Evolutionary conservation across 1,140 invertebrate species (phyloP).

Genomic region (Drosophila asahinai): DNA sequence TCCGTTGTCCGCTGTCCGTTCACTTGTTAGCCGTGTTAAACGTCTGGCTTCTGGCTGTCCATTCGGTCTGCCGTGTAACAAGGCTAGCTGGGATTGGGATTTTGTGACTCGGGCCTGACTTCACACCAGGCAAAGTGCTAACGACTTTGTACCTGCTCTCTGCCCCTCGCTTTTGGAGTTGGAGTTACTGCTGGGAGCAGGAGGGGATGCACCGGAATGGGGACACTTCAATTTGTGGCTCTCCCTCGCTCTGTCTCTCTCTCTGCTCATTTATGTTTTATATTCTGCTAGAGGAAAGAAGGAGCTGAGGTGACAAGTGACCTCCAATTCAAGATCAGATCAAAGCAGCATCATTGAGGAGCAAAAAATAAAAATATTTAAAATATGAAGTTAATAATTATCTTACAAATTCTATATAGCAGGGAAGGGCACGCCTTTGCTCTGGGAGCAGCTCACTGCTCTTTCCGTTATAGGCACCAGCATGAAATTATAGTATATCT

Average conservation of each 20-base stretch:
- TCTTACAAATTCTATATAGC: no score
- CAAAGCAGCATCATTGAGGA: not conserved
- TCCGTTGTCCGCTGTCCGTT: conserved; percentile 22
- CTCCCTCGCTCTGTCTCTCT: not conserved
- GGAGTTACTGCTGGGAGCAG: conserved; percentile 5
- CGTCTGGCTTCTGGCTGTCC: conserved; percentile 37
- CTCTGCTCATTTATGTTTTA: conserved; percentile 1
- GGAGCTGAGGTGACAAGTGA: not conserved
- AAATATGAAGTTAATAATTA: no score
- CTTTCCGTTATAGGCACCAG: no score
- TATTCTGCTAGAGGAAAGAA: no score
- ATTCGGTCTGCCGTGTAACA: conserved; percentile 27
- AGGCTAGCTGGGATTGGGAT: conserved; percentile 22
- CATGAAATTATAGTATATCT: no score
- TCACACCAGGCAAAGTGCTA: conserved; percentile 76
- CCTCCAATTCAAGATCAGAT: not conserved
- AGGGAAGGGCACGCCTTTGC: no score
- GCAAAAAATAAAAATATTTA: not conserved
- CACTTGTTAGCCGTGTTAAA: conserved; percentile 39
- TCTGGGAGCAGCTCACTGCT: no score
- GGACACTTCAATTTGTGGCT: conserved; percentile 37
- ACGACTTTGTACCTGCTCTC: conserved; percentile 75
- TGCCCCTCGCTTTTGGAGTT: conserved; percentile 3
- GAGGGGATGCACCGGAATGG: conserved; percentile 30
- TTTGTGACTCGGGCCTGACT: conserved; percentile 53